A percentile compares a stretch with the other conserved stretches of the same genome.
Evolutionary conservation across 2,888 invertebrate genomes (phyloP).

Genomic region (Lasioglossum vierecki): DNA sequence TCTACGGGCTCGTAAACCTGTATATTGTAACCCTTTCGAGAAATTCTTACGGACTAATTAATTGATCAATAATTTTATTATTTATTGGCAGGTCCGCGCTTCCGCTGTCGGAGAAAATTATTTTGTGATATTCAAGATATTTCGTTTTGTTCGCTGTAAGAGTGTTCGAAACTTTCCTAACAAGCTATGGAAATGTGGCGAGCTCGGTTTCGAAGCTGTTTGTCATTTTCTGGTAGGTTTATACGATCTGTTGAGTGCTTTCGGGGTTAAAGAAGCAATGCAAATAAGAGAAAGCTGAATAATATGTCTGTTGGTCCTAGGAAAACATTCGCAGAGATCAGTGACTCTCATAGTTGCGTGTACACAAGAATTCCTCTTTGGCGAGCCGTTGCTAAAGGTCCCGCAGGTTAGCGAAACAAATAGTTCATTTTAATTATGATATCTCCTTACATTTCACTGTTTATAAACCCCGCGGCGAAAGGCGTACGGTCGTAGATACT

Average conservation of each 20-base stretch:
- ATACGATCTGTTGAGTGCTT: background rate
- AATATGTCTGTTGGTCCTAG: background rate
- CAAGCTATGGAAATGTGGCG: background rate
- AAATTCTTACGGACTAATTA: slow-evolving; percentile 28
- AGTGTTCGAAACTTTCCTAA: background rate
- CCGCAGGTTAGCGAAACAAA: background rate
- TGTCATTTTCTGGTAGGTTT: background rate
- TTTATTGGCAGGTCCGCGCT: slow-evolving; percentile 38
- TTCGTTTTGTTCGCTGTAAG: background rate
- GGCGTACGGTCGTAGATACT: background rate
- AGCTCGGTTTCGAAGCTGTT: background rate
- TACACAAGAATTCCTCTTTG: background rate
- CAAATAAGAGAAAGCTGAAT: slow-evolving; percentile 1
- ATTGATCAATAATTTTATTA: slow-evolving; percentile 54
- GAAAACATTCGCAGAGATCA: background rate
- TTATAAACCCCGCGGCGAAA: background rate
- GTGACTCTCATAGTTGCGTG: background rate
- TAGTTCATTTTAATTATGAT: slow-evolving; percentile 5
- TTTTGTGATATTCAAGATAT: slow-evolving; percentile 17
- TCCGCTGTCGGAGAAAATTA: slow-evolving; percentile 37
- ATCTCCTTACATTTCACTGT: slow-evolving; percentile 11
- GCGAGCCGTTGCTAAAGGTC: background rate
- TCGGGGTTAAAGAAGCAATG: background rate
- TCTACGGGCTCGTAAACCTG: slow-evolving; percentile 42
- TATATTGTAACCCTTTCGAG: background rate